Percentiles rank a stretch among this genome's conserved stretches.
These are phyloP conservation scores for Drosophila barbarae DNA, from an alignment of 2,888 invertebrate genomes.

Conservation along the genomic window DNA sequence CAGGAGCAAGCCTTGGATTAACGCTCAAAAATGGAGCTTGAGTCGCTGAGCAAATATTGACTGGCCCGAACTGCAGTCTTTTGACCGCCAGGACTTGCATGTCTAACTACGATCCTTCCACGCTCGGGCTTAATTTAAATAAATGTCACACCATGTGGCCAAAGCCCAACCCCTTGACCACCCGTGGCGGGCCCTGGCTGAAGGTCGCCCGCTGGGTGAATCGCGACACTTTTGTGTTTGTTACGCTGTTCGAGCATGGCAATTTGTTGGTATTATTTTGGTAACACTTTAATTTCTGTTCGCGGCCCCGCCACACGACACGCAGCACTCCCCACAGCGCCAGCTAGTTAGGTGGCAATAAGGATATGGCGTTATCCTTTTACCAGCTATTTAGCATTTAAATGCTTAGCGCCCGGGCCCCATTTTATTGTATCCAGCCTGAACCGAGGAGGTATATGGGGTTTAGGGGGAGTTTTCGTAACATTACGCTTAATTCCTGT, in stretches of 20 bases:
- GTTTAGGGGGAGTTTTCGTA: not conserved
- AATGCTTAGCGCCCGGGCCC: constrained; percentile 60
- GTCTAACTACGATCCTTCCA: constrained; percentile 60
- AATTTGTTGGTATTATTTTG: constrained; percentile 73
- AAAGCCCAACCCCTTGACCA: constrained; percentile 42
- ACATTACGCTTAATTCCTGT: not conserved
- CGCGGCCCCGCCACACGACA: constrained; percentile 32
- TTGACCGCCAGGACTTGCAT: constrained; percentile 46
- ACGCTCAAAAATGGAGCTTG: not conserved
- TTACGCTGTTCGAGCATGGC: constrained; percentile 46
- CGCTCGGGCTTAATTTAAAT: constrained; percentile 63
- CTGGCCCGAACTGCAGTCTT: constrained; percentile 3
- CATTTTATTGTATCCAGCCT: constrained; percentile 27
- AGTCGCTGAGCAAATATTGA: constrained; percentile 27
- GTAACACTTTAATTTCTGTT: constrained; percentile 70
- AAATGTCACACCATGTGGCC: constrained; percentile 60
- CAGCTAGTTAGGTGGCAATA: constrained; percentile 58
- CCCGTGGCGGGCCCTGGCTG: constrained; percentile 42
- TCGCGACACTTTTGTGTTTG: constrained; percentile 56
- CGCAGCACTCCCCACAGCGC: constrained; percentile 36
- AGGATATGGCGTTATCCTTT: constrained; percentile 72
- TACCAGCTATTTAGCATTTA: constrained; percentile 75
- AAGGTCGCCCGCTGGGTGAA: constrained; percentile 60
- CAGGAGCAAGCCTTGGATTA: constrained; percentile 17
- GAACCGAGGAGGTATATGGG: constrained; percentile 9